Base-by-base conservation (phyloP, 2,113 vertebrate genomes). In the Lota lota region DNA sequence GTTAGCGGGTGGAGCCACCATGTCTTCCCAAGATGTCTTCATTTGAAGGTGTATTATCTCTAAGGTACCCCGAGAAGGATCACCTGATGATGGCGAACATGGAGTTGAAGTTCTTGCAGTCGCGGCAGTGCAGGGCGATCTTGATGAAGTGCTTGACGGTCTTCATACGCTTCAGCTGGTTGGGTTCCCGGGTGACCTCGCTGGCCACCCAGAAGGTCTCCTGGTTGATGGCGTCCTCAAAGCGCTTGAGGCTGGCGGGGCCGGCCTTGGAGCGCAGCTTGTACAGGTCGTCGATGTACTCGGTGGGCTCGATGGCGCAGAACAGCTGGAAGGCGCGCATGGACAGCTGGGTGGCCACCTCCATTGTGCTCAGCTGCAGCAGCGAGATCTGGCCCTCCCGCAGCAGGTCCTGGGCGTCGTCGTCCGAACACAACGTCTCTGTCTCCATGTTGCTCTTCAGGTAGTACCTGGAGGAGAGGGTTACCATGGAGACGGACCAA, bases 41-140 rank as follows among this genome's bases (percentile, higher is more conserved):
- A n/a, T n/a, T n/a, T n/a, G n/a, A n/a, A n/a, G n/a, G n/a, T n/a
- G n/a, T n/a, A n/a, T n/a, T n/a, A n/a, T n/a, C n/a, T n/a, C n/a
- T n/a, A n/a, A n/a, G n/a, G n/a, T n/a, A n/a, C n/a, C n/a, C n/a
- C n/a, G n/a, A n/a, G n/a, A n/a, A 14, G 11, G 8, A 72, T 75
- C 86, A 99, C 97, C 97, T 99, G 88, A 99, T 99, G 82, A 99
- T 98, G 70, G 97, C 97, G 83, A 99, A 99, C 97, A 99, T 99
- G 0, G 97, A 99, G 92, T 96, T 99, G 88, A 99, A 99, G 90
- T 99, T 99, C 91, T 99, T 99, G 95, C 97, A 99, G 75, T 99
- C 97, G 73, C 97, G 90, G 79, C 97, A 99, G 87, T 99, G 97
- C n/a, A 99, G 87, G 0, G 97, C 97, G 66, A 99, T 99, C 89